Evolutionary conservation across 2,113 vertebrate species (phyloP).

Genomic region (Hippolais icterina): DNA sequence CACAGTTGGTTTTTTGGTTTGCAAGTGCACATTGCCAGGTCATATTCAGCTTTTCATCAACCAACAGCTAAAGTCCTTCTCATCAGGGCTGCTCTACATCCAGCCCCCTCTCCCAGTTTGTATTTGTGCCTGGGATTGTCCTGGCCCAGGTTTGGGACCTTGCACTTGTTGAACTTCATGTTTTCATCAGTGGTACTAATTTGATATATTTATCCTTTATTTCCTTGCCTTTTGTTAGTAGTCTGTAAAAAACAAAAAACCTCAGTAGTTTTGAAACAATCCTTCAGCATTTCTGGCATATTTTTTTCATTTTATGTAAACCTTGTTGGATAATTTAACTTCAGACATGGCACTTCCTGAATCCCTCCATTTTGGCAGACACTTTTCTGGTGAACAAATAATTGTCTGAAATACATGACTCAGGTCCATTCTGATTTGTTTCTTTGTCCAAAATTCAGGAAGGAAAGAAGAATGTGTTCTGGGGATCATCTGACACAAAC

Average conservation of each 20-base stretch:
- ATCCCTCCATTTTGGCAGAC: background rate
- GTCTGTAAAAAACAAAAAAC: background rate
- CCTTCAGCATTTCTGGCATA: background rate
- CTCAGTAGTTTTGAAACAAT: background rate
- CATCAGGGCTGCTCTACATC: background rate
- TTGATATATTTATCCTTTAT: background rate
- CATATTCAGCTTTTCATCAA: background rate
- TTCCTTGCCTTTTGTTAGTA: background rate
- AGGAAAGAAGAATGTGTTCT: background rate
- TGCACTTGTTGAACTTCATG: background rate
- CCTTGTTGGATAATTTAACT: background rate
- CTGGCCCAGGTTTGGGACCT: background rate
- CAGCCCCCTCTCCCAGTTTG: fast-evolving
- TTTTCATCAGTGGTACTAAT: background rate
- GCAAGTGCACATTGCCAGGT: background rate
- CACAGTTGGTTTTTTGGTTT: background rate
- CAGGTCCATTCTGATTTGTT: background rate
- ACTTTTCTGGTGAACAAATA: background rate
- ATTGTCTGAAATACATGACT: background rate
- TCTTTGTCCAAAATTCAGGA: background rate
- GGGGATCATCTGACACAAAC: background rate
- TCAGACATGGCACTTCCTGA: background rate
- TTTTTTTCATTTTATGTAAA: background rate
- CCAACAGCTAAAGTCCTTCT: background rate
- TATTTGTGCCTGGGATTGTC: background rate